These are phyloP conservation scores for Hybognathus amarus DNA, from an alignment of 2,797 vertebrate genomes.

Conservation along the genomic window DNA sequence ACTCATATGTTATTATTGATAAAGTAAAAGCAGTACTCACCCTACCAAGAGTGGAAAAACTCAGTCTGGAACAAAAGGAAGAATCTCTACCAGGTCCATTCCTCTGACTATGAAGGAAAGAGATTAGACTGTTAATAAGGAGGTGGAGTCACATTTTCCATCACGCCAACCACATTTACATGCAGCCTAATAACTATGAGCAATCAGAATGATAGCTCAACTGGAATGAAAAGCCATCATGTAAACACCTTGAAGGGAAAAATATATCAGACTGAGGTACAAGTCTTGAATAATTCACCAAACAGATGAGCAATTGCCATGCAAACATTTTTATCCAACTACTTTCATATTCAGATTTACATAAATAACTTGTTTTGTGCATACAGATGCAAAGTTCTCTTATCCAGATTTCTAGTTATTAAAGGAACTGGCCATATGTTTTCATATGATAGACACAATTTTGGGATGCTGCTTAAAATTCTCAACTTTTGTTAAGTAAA, in stretches of 20 bases:
- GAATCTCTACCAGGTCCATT: constrained; percentile 94
- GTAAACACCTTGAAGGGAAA: background rate
- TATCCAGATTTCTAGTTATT: constrained; percentile 1
- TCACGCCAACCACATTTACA: background rate
- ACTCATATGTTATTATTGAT: constrained; percentile 11
- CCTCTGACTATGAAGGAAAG: constrained; percentile 79
- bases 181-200: constrained; percentile 12
- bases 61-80: constrained; percentile 94
- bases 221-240: background rate
- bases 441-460: background rate
- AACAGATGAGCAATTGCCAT: background rate
- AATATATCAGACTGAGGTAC: background rate
- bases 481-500: background rate
- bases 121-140: background rate
- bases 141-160: constrained; percentile 1
- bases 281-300: constrained; percentile 8
- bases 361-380: background rate
- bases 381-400: background rate
- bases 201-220: background rate
- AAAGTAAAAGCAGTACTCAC: constrained; percentile 71
- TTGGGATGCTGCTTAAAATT: background rate
- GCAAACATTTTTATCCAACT: background rate
- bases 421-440: constrained; percentile 11
- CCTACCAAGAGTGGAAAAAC: constrained; percentile 92
- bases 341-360: background rate